Evolutionary conservation across 1,140 invertebrate species (phyloP), one percentile per base, ranked within the genome.

Genomic region (Leptinotarsa lineolata): DNA sequence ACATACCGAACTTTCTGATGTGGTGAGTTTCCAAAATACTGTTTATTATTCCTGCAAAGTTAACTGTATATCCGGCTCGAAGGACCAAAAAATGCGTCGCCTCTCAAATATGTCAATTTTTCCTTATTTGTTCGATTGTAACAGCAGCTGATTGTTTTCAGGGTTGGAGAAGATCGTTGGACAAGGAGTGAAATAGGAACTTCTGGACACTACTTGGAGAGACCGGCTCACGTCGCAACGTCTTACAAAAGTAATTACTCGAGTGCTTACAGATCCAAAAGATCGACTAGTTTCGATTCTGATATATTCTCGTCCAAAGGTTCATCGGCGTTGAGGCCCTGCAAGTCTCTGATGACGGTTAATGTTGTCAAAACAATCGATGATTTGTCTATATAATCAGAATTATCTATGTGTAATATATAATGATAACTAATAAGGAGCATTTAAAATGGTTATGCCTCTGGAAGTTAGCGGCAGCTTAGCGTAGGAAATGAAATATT

Each of bases 131-230:
- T 39, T 65, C 44, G 15, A 44, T 15, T 15, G 12, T 60, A 16
- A 60, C 3, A 13, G n/a, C 6, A 30, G 13, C 69, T 61, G 48
- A 75, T 39, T 39, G 8, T 39, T 77, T 81, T 2, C 67, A 83
- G 81, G 82, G 76, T 81, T 48, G 78, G 72, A 3, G 80, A 83
- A 69, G 81, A 83, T 78, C 81, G 78, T 4, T 82, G 81, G 80
- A 24, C 77, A 22, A 73, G 78, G 22, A 82, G 77, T 30, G 82
- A 83, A 72, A 82, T 83, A 0, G 82, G 82, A 15, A 76, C 79
- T 11, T 76, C 82, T 4, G 81, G 81, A 2, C 81, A 82, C 63
- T 83, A 82, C 68, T 64, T 83, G 39, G 78, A 81, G 39, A 68
- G 80, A 48, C 81, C 82, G 2, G 72, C 80, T 20, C 60, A 72